Base-by-base conservation (phyloP, 2,113 vertebrate genomes). In the Callithrix jacchus region DNA sequence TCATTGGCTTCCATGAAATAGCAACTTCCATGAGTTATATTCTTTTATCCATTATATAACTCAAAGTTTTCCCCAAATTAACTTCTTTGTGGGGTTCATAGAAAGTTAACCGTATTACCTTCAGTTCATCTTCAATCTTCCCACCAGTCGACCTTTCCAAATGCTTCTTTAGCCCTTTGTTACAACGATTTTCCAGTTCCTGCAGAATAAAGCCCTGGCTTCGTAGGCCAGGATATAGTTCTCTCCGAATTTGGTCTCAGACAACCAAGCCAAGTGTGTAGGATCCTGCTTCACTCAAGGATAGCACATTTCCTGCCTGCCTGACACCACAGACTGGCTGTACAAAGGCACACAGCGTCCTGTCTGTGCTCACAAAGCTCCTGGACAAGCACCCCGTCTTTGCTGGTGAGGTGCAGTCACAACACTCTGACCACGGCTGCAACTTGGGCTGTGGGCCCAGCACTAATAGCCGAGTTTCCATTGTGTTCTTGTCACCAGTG, bases 361-460 rank as follows among this genome's bases (percentile, higher is more conserved):
- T 30, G 16, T 18, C 89, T 2, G 6, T 35, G 10, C 3, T 27
- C 25, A 16, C 49, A 40, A 16, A 77, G 9, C 8, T 42, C 25
- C 47, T 6, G 14, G 20, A 21, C 20, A 40, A 84, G 79, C 21
- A 5, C 8, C 5, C 2, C 2, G 0, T 1, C 3, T 1, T 49
- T 11, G 21, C 9, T 5, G 2, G 49, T 6, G 6, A 6, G 3
- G 61, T 25, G 27, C 18, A 8, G 21, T 4, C 1, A 6, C 40
- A 7, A 13, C 10, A 21, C 0, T 0, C 3, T 52, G 35, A 10
- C 40, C 5, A 4, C 1, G 0, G 20, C 25, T 14, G 17, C 2
- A 0, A n/a, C 16, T 14, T 12, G 4, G 54, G 20, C 14, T 0
- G 0, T 0, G 16, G 1, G 2, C 4, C 1, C 45, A 0, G 27